Conservation (phyloP, 2,113 vertebrate species). For the Gopherus evgoodei region DNA sequence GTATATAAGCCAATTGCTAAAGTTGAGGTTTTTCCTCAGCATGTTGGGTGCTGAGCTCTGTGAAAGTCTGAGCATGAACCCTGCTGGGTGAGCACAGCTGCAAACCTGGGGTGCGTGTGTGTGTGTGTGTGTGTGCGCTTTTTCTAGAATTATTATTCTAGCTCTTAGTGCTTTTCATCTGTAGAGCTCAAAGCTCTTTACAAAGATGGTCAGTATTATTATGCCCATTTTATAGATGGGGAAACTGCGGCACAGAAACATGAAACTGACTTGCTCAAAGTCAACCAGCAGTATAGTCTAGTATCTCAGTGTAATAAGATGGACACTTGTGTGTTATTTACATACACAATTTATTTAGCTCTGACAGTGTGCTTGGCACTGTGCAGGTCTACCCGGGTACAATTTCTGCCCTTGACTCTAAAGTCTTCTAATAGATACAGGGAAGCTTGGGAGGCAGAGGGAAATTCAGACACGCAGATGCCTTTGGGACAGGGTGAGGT, state of each 20-base stretch:
- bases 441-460: background rate
- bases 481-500: fast-evolving
- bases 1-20: background rate
- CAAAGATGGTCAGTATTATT: background rate
- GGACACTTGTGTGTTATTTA: fast-evolving
- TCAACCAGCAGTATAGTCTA: fast-evolving
- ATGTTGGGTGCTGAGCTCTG: background rate
- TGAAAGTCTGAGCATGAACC: background rate
- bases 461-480: background rate
- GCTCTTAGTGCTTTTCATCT: background rate
- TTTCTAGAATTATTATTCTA: background rate
- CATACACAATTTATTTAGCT: background rate
- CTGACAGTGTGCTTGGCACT: fast-evolving
- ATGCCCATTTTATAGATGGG: background rate
- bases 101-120: background rate
- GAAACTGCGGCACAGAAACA: background rate
- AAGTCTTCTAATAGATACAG: fast-evolving
- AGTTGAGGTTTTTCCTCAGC: background rate
- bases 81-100: background rate
- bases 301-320: background rate
- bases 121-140: no score
- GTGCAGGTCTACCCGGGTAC: fast-evolving
- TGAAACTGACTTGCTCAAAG: fast-evolving
- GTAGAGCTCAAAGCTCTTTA: background rate
- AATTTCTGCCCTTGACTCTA: background rate